These are phyloP conservation scores for Caiman crocodilus DNA, from an alignment of 2,797 vertebrate genomes.

Conservation along the genomic window DNA sequence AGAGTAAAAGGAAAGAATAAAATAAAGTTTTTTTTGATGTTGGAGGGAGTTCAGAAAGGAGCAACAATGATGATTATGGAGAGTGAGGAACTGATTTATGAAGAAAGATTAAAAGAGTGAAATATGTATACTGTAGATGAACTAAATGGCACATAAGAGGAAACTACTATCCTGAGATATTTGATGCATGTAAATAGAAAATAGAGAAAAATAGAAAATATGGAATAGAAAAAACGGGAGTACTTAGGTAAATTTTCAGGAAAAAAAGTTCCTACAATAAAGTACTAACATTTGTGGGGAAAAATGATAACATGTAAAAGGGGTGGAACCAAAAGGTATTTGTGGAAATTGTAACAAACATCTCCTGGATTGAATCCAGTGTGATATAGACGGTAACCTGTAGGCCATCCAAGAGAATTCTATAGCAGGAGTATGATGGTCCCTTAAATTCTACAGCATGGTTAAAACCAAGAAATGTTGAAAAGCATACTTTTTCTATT, in stretches of 20 bases:
- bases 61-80: not conserved
- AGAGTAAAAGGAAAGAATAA: not conserved
- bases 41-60: not conserved
- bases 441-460: not conserved
- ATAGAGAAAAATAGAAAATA: not conserved
- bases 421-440: not conserved
- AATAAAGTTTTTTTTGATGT: not conserved
- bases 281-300: not conserved
- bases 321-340: not conserved
- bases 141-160: not conserved
- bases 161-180: conserved; percentile 12
- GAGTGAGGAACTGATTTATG: conserved; percentile 35
- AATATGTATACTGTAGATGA: not conserved
- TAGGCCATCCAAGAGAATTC: not conserved
- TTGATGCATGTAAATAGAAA: not conserved
- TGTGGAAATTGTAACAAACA: not conserved
- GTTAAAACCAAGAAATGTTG: not conserved
- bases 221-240: conserved; percentile 8
- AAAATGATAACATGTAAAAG: not conserved
- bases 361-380: not conserved
- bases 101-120: conserved; percentile 27
- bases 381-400: not conserved
- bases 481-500: not conserved
- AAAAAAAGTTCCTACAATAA: not conserved
- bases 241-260: conserved; percentile 1